Percentiles rank a stretch among this genome's conserved stretches.
Conservation (phyloP, 2,113 vertebrate species). For the Gnathonemus longibarbis region DNA sequence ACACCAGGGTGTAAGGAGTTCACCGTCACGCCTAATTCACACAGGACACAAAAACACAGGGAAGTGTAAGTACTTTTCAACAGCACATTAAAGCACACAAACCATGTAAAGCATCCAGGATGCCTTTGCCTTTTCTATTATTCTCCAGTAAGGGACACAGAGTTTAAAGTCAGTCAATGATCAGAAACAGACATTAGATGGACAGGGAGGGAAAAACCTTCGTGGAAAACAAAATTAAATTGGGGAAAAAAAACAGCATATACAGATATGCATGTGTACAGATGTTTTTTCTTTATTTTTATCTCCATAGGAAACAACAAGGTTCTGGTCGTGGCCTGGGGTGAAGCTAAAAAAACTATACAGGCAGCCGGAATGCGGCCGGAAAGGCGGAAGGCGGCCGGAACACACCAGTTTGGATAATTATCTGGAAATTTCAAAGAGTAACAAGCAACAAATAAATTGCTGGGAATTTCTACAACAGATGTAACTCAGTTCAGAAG, state of each 20-base stretch:
- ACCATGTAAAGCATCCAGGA: neutral
- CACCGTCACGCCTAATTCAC: constrained; percentile 61
- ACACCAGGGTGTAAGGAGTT: constrained; percentile 71
- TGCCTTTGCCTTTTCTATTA: neutral
- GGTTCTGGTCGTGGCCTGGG: neutral
- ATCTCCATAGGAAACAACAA: neutral
- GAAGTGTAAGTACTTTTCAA: neutral
- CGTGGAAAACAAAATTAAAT: neutral
- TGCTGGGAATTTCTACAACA: neutral
- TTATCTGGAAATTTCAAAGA: neutral
- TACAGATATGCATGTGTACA: neutral
- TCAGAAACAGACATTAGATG: neutral
- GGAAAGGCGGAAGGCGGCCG: neutral
- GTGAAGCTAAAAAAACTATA: neutral
- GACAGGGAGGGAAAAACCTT: neutral
- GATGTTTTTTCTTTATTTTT: neutral
- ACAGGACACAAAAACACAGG: neutral
- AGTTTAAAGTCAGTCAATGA: neutral
- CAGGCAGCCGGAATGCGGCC: neutral
- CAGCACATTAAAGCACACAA: neutral
- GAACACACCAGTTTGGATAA: neutral
- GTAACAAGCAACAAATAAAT: neutral
- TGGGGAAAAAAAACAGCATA: neutral
- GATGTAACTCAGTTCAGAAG: neutral
- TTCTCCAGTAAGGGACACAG: neutral